Base-by-base conservation (phyloP, 2,888 invertebrate species). In the Leptinotarsa peninsularis region DNA sequence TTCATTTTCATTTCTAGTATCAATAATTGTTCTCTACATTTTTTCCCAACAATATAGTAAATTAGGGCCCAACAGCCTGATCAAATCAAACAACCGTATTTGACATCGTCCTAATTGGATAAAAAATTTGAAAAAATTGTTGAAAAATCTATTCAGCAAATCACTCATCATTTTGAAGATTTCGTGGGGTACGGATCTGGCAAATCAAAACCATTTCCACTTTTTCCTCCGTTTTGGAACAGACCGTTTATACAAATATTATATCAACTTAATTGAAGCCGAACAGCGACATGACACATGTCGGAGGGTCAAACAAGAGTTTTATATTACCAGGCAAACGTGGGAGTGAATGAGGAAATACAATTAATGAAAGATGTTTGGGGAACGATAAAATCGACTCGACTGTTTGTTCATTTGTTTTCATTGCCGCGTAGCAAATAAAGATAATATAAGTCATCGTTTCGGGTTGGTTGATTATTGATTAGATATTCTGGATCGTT, bases 161-260 rank as follows among this genome's bases (percentile, higher is more conserved):
- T 43, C 3, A 43, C 2, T 43, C 43, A 43, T 43, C 3, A 43
- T 10, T 43, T 43, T 43, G 43, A 43, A 43, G 10, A 43, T 10
- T 14, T 52, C 15, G 13, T 21, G 27, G 5, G 21, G 13, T 58
- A 58, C 58, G 58, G 58, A 27, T 15, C 58, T 58, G 58, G 23
- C 23, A 58, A 58, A 58, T 58, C 58, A 58, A 58, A 58, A 58
- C 23, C 58, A 15, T 58, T 58, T 21, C 58, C 21, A 58, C 21
- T 60, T 49, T 49, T 56, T 54, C 50, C 67, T 72, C 72, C 58
- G 50, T 63, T 58, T 49, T 71, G 63, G 27, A 49, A 60, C 50
- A 71, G 63, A 49, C 63, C 60, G 63, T 50, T 27, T 63, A 63
- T 68, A 73, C 73, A 73, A 73, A 73, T 73, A 73, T 73, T 68